Base-by-base conservation (phyloP, 2,113 vertebrate species). In the Accipiter cooperii region DNA sequence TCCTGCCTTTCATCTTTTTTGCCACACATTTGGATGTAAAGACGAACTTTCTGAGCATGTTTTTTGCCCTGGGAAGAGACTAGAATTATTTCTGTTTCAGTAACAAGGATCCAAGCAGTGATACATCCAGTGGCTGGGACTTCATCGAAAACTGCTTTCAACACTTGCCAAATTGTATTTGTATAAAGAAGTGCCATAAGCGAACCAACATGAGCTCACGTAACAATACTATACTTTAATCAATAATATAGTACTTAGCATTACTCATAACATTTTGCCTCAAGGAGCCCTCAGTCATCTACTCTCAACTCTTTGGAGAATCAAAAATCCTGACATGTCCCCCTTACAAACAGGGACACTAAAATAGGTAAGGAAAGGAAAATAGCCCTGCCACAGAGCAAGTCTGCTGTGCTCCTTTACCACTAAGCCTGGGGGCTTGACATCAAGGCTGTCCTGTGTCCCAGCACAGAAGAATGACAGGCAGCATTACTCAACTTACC, bases 1-100 rank as follows among this genome's bases (percentile, higher is more conserved):
- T 84, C 29, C 44, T 77, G 74, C 17, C 90, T 84, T 66, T 97
- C 93, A 47, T 87, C 91, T 91, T 98, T 98, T 22, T 97, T 96
- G 93, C 91, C 97, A 31, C 91, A 97, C 54, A 80, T 96, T 46
- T 98, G 97, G 94, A 99, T 94, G 91, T 98, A 98, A 73, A 97
- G 73, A 47, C 70, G 98, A 93, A 99, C 95, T 88, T 98, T 99
- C 87, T 98, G 97, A 71, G 98, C 97, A 66, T 99, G 99, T 58
- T 97, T 98, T 97, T 98, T 98, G 81, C 99, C 98, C 99, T 99
- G 94, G 57, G 64, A 97, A 95, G 55, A 96, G 65, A 96, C 26
- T 73, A 77, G 34, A 81, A 66, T 90, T 80, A 90, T 46, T 79
- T 33, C 57, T 51, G 5, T 38, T 80, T 54, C 61, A 64, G 51